phyloP scores from a whole-genome alignment of 2,888 invertebrate genomes.

The Stenodera caucasica region DNA sequence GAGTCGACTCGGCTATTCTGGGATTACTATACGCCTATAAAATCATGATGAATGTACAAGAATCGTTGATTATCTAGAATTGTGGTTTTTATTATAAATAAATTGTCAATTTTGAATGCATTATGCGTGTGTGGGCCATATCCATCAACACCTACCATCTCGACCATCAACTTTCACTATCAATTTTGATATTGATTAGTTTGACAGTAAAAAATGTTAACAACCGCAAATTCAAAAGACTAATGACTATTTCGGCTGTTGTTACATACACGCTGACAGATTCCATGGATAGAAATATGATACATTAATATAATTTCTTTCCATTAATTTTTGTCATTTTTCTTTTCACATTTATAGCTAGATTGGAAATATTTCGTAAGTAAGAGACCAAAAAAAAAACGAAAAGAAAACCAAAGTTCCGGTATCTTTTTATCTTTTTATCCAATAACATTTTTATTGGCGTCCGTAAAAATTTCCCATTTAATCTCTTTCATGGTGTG shows the following conservation, averaged over 20 bases:
- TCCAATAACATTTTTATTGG: background rate
- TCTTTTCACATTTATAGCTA: no score
- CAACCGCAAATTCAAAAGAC: conserved; percentile 16
- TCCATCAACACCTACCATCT: conserved; percentile 25
- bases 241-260: conserved; percentile 14
- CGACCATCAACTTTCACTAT: conserved; percentile 21
- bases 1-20: no score
- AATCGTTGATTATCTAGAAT: no score
- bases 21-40: no score
- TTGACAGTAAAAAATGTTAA: conserved; percentile 25
- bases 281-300: background rate
- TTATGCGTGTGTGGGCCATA: conserved; percentile 19
- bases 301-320: background rate
- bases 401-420: background rate
- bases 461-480: background rate
- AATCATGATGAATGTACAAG: no score
- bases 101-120: background rate
- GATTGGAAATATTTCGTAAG: background rate
- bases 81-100: no score
- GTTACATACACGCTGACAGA: background rate
- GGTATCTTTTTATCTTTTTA: background rate
- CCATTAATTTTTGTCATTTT: conserved; percentile 2
- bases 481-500: conserved; percentile 4
- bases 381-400: background rate
- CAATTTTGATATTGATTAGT: conserved; percentile 19